Conservation (phyloP, 2,888 invertebrate genomes). For the Tridacna gigas region DNA sequence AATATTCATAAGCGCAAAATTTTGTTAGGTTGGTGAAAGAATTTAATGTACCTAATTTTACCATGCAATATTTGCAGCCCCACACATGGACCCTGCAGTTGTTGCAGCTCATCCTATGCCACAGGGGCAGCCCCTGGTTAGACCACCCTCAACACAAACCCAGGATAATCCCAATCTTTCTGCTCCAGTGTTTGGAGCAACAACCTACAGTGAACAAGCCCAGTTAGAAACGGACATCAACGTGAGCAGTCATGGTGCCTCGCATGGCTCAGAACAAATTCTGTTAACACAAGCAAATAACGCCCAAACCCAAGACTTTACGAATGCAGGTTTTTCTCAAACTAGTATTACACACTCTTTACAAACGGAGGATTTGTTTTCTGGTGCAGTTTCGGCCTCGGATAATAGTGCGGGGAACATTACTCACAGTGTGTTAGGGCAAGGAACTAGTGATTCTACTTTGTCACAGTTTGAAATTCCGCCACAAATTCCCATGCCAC, state of each 20-base stretch:
- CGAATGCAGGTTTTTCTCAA: conserved; percentile 67
- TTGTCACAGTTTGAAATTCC: conserved; percentile 76
- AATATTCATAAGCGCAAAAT: neutral
- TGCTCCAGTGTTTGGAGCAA: conserved; percentile 52
- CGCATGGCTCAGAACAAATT: conserved; percentile 45
- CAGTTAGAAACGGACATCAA: conserved; percentile 55
- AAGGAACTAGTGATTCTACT: conserved; percentile 65
- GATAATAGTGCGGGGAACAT: conserved; percentile 53
- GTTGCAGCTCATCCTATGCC: conserved; percentile 81
- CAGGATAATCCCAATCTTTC: conserved; percentile 52
- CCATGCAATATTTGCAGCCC: conserved; percentile 57
- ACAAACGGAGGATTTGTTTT: conserved; percentile 71
- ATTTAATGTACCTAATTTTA: conserved; percentile 6
- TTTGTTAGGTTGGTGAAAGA: neutral
- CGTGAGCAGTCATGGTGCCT: conserved; percentile 31
- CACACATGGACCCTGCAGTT: conserved; percentile 81
- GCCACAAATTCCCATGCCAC: conserved; percentile 77
- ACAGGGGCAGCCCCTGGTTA: conserved; percentile 57
- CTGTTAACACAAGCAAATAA: conserved; percentile 44
- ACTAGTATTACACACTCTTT: conserved; percentile 64
- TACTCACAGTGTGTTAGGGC: conserved; percentile 65
- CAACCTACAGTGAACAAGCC: conserved; percentile 56
- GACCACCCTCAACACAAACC: conserved; percentile 57
- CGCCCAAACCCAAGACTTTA: conserved; percentile 56
- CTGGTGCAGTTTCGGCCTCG: conserved; percentile 60